phyloP scores from a whole-genome alignment of 2,113 vertebrate genomes.

The Cynoglossus semilaevis region DNA sequence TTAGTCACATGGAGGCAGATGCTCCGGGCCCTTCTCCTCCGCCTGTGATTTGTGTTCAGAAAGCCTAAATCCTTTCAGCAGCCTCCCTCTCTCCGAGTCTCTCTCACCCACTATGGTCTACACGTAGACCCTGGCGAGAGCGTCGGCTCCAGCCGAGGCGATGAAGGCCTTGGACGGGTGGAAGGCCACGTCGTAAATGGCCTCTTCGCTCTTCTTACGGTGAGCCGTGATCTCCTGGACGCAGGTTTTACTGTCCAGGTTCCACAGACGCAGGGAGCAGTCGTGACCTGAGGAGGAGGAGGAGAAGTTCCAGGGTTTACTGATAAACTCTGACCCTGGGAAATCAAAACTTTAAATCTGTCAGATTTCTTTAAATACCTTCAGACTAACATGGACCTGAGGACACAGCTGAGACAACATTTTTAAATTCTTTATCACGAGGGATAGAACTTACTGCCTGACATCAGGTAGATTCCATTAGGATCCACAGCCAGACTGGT shows the following conservation, averaged over 20 bases:
- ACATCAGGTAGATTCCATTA: conserved; percentile 99
- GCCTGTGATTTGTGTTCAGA: too few species aligned
- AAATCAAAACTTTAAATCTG: too few species aligned
- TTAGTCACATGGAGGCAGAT: too few species aligned
- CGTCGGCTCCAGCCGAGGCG: conserved; percentile 96
- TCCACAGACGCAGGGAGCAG: conserved; percentile 98
- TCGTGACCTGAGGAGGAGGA: conserved; percentile 85
- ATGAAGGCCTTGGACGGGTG: conserved; percentile 99
- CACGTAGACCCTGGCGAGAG: conserved; percentile 97
- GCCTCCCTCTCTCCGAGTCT: background rate
- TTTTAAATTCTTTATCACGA: too few species aligned
- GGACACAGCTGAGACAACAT: too few species aligned
- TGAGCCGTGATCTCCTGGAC: conserved; percentile 99
- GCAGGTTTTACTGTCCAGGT: conserved; percentile 98
- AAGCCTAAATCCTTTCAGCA: background rate
- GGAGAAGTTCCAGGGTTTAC: too few species aligned
- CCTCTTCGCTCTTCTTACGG: conserved; percentile 98
- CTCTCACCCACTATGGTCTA: conserved; percentile 58
- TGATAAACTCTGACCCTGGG: too few species aligned
- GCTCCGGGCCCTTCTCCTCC: too few species aligned
- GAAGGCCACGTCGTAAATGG: conserved; percentile 99
- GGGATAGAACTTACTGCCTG: conserved; percentile 87
- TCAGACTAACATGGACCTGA: too few species aligned
- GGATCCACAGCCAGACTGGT: conserved; percentile 98
- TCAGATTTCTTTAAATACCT: too few species aligned